A percentile compares a stretch with the other conserved stretches of the same genome.
Evolutionary conservation across 1,140 invertebrate species (phyloP).

Genomic region (Drosophila funebris): DNA sequence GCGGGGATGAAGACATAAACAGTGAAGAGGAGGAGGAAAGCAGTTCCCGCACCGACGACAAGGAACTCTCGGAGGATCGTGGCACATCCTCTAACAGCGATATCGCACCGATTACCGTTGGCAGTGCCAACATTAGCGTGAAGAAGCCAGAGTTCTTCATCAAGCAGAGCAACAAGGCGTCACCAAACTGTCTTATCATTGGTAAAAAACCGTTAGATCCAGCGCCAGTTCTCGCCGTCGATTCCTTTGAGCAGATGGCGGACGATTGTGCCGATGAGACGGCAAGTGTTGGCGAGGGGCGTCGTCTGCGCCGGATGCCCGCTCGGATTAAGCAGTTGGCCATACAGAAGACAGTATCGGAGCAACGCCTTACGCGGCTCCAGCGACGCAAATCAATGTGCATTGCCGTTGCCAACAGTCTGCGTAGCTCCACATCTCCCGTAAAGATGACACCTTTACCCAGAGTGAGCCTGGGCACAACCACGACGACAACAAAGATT

Average conservation of each 20-base stretch:
- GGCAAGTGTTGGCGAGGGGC: not conserved
- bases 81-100: no score
- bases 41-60: not conserved
- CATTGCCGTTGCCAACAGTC: constrained; percentile 23
- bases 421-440: constrained; percentile 52
- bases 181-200: constrained; percentile 48
- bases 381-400: constrained; percentile 53
- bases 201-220: constrained; percentile 38
- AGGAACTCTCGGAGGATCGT: not conserved
- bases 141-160: constrained; percentile 52
- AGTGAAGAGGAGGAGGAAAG: not conserved
- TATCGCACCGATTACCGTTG: not conserved
- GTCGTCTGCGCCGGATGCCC: constrained; percentile 26
- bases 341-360: constrained; percentile 35
- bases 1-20: not conserved
- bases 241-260: constrained; percentile 37
- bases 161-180: constrained; percentile 42
- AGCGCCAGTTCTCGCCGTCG: not conserved
- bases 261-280: constrained; percentile 38
- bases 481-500: not conserved
- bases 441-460: constrained; percentile 62
- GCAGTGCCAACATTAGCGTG: not conserved
- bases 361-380: constrained; percentile 48
- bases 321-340: constrained; percentile 36
- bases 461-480: not conserved